These are phyloP conservation scores for Bicyclus anynana DNA, from an alignment of 1,140 invertebrate species.

Conservation along the genomic window DNA sequence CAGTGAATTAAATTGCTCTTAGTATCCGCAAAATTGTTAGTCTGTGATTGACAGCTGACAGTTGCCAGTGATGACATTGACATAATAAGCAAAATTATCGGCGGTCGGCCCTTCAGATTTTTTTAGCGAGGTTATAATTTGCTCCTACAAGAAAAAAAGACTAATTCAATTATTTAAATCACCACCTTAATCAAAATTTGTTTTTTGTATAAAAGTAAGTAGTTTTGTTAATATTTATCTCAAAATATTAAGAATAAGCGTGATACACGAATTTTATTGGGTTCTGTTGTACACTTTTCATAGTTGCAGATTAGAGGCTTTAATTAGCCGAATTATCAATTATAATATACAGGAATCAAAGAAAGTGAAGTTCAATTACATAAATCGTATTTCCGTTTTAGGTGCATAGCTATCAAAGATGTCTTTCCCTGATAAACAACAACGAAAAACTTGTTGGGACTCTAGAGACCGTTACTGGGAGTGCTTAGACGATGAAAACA, in stretches of 20 bases:
- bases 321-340: background rate
- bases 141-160: background rate
- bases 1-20: too few relatives aligned
- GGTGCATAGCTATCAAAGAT: conserved; percentile 70
- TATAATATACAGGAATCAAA: background rate
- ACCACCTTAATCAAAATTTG: conserved; percentile 3
- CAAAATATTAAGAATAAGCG: background rate
- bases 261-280: background rate
- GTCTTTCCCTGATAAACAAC: conserved; percentile 90
- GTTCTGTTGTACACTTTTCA: background rate
- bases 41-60: background rate
- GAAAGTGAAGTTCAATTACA: conserved; percentile 2
- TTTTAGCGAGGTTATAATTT: conserved; percentile 13
- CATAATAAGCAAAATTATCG: too few relatives aligned
- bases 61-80: background rate
- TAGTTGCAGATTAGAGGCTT: background rate
- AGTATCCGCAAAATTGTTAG: too few relatives aligned
- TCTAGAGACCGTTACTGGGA: conserved; percentile 93
- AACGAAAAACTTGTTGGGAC: conserved; percentile 90
- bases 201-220: conserved; percentile 11
- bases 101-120: background rate
- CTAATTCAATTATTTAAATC: conserved; percentile 9
- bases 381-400: conserved; percentile 19
- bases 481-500: conserved; percentile 85
- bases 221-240: background rate